Conservation (phyloP, 2,113 vertebrate genomes). For the Acrocephalus kingi region DNA sequence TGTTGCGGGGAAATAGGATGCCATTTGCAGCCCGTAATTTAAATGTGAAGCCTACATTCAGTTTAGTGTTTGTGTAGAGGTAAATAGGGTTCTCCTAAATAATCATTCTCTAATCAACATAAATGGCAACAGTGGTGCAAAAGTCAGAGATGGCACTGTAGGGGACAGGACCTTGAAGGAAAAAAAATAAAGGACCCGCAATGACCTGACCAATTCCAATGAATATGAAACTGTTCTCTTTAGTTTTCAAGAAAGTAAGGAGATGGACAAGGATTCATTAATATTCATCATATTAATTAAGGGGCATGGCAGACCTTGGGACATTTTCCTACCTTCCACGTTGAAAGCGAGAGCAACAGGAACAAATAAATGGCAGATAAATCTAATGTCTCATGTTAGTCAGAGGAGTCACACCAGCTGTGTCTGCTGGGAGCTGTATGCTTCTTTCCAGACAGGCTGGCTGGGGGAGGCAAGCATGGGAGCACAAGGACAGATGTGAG, state of each 20-base stretch:
- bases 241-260: background rate
- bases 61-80: background rate
- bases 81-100: background rate
- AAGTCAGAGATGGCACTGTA: background rate
- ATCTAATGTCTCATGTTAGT: background rate
- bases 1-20: background rate
- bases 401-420: accelerated
- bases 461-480: background rate
- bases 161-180: background rate
- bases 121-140: background rate
- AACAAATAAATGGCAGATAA: background rate
- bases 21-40: background rate
- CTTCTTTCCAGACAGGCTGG: background rate
- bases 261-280: background rate
- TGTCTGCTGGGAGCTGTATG: background rate
- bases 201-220: background rate
- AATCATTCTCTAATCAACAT: background rate
- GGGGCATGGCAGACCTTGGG: background rate
- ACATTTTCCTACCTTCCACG: accelerated
- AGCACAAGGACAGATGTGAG: background rate
- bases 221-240: background rate
- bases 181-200: background rate
- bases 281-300: background rate
- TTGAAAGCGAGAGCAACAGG: background rate
- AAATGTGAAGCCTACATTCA: background rate